Percentiles rank a stretch among this genome's conserved stretches.
Conservation (phyloP, 2,113 vertebrate species). For the Erythrocebus patas region DNA sequence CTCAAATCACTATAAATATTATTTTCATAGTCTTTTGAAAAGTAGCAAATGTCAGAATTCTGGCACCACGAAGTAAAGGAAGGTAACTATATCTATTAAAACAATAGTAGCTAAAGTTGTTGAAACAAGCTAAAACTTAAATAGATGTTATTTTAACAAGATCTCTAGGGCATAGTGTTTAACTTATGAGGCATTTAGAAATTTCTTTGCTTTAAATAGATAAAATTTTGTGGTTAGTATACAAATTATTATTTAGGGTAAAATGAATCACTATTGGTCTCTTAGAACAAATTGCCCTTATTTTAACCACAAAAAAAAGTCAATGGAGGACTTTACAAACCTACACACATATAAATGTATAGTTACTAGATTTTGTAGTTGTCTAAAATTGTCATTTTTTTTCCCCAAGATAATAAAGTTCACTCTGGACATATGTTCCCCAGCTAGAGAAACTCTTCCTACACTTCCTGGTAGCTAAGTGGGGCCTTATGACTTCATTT, state of each 20-base stretch:
- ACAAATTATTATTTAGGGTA: not conserved
- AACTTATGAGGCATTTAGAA: not conserved
- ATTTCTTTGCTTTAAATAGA: not conserved
- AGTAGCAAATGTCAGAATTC: not conserved
- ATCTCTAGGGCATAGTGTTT: not conserved
- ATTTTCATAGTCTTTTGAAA: not conserved
- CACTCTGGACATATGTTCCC: not conserved
- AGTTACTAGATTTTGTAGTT: not conserved
- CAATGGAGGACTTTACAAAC: not conserved
- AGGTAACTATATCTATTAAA: not conserved
- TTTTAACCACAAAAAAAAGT: not conserved
- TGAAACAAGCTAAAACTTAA: slow-evolving; percentile 1
- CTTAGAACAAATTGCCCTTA: not conserved
- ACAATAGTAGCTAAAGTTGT: not conserved
- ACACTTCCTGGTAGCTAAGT: not conserved
- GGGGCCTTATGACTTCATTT: not conserved
- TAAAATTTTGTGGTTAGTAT: not conserved
- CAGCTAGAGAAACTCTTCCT: not conserved
- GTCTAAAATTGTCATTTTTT: not conserved
- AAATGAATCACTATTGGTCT: not conserved
- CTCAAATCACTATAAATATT: not conserved
- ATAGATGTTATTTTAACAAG: not conserved
- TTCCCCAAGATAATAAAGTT: not conserved
- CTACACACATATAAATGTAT: not conserved
- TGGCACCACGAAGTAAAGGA: not conserved